Evolutionary conservation across 2,888 invertebrate genomes (phyloP), one percentile per base, ranked within the genome.

Genomic region (Aelia acuminata): DNA sequence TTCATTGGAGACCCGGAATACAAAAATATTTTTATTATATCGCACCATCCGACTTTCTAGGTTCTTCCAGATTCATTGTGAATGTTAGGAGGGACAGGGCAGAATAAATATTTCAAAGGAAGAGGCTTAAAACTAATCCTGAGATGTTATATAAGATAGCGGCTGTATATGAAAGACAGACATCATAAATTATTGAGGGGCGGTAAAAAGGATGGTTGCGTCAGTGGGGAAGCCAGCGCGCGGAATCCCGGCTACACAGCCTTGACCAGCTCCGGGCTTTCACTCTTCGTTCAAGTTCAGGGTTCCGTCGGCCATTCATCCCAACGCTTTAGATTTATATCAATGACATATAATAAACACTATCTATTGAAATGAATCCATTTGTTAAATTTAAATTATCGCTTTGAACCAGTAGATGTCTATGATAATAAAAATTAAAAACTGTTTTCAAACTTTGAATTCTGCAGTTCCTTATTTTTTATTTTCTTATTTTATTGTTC

Each of bases 231-330:
- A 57, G 11, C 1, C 10, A 47, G 43, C 11, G 3, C 80, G 43
- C 80, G 43, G 80, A 70, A 35, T 31, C 63, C 43, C 80, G n/a
- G 43, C n/a, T 39, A 43, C 13, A 47, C 43, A 80, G 80, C 80
- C 80, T 80, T 80, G 80, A 80, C 80, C 80, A n/a, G 11, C 1
- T 43, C 22, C 10, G 22, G 13, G 43, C 80, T 80, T 80, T 80
- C 80, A 43, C 80, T 47, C n/a, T 80, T 43, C n/a, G 80, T 47
- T 80, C 80, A 80, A 80, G 80, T 80, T 80, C 80, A 80, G n/a
- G 80, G 80, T n/a, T 47, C 43, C 43, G 13, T 35, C 31, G 63
- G 31, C 15, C 63, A 18, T 70, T 70, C 31, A 70, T 70, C 31
- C 31, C 18, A 15, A 26, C n/a, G 26, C 26, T n/a, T 10, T n/a